Percentiles rank a stretch among this genome's conserved stretches.
These are phyloP conservation scores for Drosophila prolongata DNA, from an alignment of 2,888 invertebrate species.

Conservation along the genomic window DNA sequence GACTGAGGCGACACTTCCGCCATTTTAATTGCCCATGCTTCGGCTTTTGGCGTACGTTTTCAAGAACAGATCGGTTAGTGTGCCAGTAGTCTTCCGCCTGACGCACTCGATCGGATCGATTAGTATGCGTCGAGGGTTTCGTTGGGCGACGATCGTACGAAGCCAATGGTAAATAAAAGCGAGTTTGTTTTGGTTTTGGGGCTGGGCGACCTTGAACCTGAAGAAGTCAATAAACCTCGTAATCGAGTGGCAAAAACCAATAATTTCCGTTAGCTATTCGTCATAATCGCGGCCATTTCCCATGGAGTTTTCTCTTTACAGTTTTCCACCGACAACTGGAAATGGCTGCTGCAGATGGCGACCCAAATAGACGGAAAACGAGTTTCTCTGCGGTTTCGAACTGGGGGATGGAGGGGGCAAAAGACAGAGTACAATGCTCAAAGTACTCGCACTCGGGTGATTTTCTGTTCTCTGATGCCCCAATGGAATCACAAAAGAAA, in stretches of 20 bases:
- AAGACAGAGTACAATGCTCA: constrained; percentile 55
- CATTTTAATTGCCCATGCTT: constrained; percentile 56
- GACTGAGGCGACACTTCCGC: constrained; percentile 61
- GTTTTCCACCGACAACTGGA: constrained; percentile 26
- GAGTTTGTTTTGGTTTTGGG: constrained; percentile 67
- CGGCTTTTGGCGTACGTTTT: constrained; percentile 57
- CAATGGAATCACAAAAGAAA: constrained; percentile 68
- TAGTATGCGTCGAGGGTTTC: constrained; percentile 67
- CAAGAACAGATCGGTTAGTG: constrained; percentile 70
- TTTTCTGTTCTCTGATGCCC: constrained; percentile 23
- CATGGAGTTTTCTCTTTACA: constrained; percentile 47
- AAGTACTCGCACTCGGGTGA: constrained; percentile 54
- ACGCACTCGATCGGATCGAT: constrained; percentile 40
- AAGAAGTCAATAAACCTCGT: constrained; percentile 70
- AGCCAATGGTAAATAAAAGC: constrained; percentile 61
- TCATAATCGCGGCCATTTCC: constrained; percentile 3
- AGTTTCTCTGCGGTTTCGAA: constrained; percentile 53
- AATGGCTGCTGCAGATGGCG: constrained; percentile 50
- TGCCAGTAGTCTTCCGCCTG: constrained; percentile 62
- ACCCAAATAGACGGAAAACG: constrained; percentile 65
- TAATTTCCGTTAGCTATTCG: background rate
- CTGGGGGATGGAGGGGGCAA: constrained; percentile 7
- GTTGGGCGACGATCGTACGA: constrained; percentile 31
- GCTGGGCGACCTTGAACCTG: constrained; percentile 71
- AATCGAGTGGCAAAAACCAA: constrained; percentile 1